phyloP scores from a whole-genome alignment of 2,888 invertebrate species.

The Cynaeus angustus region DNA sequence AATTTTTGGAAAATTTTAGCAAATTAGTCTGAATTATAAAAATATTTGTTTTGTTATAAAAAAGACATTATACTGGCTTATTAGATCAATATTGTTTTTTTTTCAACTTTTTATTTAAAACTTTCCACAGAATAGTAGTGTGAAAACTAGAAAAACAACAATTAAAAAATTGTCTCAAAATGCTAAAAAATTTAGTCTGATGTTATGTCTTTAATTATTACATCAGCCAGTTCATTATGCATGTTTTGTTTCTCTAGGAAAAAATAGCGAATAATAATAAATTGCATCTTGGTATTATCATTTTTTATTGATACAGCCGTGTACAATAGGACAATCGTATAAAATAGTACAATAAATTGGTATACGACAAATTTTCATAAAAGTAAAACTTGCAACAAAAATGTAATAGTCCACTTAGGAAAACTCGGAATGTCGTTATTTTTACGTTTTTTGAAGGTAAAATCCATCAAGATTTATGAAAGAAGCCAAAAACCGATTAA shows the following conservation, averaged over 20 bases:
- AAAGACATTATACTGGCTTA: no score
- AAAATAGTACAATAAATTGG: conserved; percentile 41
- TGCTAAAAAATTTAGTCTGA: not conserved
- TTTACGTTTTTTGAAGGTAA: conserved; percentile 31
- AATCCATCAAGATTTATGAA: conserved; percentile 31
- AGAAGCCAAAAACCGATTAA: conserved; percentile 32
- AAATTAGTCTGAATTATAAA: no score
- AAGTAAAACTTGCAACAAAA: conserved; percentile 34
- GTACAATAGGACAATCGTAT: conserved; percentile 27
- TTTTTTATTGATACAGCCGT: conserved; percentile 37
- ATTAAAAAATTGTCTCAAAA: not conserved
- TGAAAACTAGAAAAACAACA: conserved; percentile 2
- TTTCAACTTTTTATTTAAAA: no score
- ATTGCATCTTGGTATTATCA: not conserved
- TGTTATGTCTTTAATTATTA: conserved; percentile 8
- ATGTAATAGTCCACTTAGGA: conserved; percentile 41
- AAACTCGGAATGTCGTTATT: conserved; percentile 34
- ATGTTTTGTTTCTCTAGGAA: not conserved
- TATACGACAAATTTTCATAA: conserved; percentile 37
- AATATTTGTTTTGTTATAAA: no score
- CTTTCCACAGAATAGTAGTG: no score
- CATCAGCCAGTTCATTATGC: conserved; percentile 8
- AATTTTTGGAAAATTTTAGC: no score
- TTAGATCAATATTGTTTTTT: no score
- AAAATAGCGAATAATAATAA: not conserved